Conservation (phyloP, 2,797 vertebrate genomes). For the Sciaenops ocellatus region DNA sequence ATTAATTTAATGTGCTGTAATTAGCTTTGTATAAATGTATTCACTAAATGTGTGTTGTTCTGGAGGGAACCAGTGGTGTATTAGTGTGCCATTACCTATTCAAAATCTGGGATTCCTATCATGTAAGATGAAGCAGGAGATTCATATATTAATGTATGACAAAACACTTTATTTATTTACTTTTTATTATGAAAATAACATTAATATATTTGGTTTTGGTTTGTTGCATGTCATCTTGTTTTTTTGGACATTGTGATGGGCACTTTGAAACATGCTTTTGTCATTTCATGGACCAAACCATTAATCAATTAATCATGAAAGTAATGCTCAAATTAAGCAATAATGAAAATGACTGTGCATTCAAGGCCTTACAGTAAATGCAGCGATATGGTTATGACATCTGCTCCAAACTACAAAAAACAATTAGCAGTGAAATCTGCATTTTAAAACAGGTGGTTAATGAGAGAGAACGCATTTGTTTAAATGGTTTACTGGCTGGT, state of each 20-base stretch:
- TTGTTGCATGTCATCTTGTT: too few species aligned
- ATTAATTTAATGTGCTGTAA: constrained; percentile 22
- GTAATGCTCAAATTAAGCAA: not conserved
- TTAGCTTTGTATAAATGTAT: not conserved
- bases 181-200: not conserved
- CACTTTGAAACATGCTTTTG: not conserved
- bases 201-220: too few species aligned
- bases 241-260: not conserved
- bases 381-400: not conserved
- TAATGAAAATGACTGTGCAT: not conserved
- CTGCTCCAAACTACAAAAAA: not conserved
- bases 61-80: not conserved
- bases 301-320: not conserved
- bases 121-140: not conserved
- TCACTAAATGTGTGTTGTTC: not conserved
- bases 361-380: not conserved
- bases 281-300: not conserved
- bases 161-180: not conserved
- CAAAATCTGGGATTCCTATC: not conserved
- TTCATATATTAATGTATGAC: not conserved
- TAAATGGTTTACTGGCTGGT: not conserved
- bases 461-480: not conserved
- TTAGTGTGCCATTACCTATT: not conserved
- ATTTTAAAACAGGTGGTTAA: not conserved
- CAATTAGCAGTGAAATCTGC: not conserved